These are phyloP conservation scores for Tragelaphus scriptus DNA, from an alignment of 2,113 vertebrate genomes.

Conservation along the genomic window DNA sequence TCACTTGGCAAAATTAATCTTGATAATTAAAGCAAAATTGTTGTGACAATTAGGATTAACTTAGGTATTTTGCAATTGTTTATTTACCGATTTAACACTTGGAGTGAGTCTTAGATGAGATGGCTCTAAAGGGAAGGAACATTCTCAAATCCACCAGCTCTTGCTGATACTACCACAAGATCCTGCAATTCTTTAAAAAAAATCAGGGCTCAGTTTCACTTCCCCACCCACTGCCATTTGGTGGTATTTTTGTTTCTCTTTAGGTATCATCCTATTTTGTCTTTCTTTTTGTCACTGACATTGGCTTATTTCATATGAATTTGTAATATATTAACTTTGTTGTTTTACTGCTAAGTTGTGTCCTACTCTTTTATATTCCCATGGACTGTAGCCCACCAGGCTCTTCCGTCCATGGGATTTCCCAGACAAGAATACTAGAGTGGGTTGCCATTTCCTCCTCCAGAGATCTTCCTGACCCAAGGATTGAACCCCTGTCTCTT, in stretches of 20 bases:
- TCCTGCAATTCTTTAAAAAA: neutral
- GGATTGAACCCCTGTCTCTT: too few relatives aligned
- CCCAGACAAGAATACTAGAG: too few relatives aligned
- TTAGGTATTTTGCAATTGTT: neutral
- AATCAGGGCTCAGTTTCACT: neutral
- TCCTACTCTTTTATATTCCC: too few relatives aligned
- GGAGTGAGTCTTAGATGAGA: neutral
- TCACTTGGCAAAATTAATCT: neutral
- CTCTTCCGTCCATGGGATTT: too few relatives aligned
- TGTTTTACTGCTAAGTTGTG: neutral
- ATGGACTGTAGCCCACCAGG: too few relatives aligned
- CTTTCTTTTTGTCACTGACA: constrained; percentile 42
- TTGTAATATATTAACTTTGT: constrained; percentile 30
- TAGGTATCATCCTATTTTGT: constrained; percentile 34
- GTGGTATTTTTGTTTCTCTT: constrained; percentile 32
- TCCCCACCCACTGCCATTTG: neutral
- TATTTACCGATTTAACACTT: neutral
- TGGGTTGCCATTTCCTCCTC: too few relatives aligned
- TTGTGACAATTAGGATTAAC: neutral
- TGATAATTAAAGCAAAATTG: neutral
- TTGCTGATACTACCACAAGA: neutral
- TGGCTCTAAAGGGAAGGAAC: neutral
- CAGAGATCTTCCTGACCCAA: too few relatives aligned
- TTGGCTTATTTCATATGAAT: constrained; percentile 54
- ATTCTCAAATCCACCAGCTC: neutral